A percentile compares a stretch with the other conserved stretches of the same genome.
Conservation (phyloP, 2,113 vertebrate species). For the Alces alces region DNA sequence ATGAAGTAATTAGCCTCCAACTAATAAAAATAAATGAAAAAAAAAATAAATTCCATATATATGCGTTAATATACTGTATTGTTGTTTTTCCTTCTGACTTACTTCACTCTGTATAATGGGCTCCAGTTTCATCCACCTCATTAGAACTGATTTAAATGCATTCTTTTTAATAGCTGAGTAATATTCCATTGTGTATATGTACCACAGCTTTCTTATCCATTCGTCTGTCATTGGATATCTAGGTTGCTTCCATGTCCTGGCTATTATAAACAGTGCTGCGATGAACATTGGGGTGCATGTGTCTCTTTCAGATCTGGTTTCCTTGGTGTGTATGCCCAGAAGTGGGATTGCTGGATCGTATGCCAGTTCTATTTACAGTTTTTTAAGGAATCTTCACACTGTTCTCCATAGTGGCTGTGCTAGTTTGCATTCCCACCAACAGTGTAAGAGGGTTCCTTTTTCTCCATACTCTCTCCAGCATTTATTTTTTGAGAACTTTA, state of each 20-base stretch:
- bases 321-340: fast-evolving
- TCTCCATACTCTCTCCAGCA: fast-evolving
- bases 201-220: neutral
- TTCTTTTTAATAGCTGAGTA: neutral
- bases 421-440: neutral
- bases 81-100: neutral
- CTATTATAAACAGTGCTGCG: neutral
- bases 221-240: neutral
- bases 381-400: neutral
- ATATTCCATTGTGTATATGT: neutral
- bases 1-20: no score
- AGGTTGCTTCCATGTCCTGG: neutral
- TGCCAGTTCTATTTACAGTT: neutral
- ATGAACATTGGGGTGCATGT: fast-evolving
- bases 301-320: neutral
- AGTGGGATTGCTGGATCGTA: neutral
- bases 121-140: neutral
- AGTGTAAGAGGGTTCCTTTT: neutral
- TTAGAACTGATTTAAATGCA: neutral
- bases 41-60: neutral
- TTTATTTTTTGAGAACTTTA: neutral
- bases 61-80: neutral
- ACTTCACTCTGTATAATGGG: neutral
- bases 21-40: no score
- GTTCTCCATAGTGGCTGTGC: neutral